Base-by-base conservation (phyloP, 1,140 invertebrate genomes). In the Leptinotarsa lineolata region DNA sequence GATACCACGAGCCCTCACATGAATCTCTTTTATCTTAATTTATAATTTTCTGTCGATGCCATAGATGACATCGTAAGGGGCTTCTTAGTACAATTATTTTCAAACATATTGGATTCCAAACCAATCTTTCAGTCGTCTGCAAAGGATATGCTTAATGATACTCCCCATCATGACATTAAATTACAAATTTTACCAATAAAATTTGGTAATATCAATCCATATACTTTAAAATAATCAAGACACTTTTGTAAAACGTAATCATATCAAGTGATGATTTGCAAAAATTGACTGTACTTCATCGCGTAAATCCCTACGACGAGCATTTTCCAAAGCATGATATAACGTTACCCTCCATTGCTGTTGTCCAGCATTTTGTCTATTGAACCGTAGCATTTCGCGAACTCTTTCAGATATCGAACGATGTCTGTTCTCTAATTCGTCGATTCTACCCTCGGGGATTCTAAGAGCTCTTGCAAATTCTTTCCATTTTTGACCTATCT, bases 401-500 rank as follows among this genome's bases (percentile, higher is more conserved):
- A 68, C 60, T 15, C 66, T 71, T 58, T 66, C 64, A 66, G 22
- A 24, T 6, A 66, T 39, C 4, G 12, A 13, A 39, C n/a, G 24
- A 21, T 21, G n/a, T 22, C 70, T 30, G 16, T 15, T 18, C n/a
- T 54, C 48, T 15, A 80, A 60, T 11, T 70, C 44, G 58, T 80
- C 79, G 71, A 78, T 79, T 13, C 61, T 11, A 13, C 78, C 76
- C 72, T 79, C 76, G 13, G 45, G 20, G 18, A 79, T 54, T 18
- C 21, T 11, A 22, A 79, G 60, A 20, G 64, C 72, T 54, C 76
- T 48, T 20, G 78, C 78, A 6, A 79, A 72, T 58, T 79, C 74
- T 13, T 66, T 73, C 78, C 78, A 79, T 46, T 74, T 72, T 30
- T 59, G 18, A 12, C 78, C 78, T 15, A 79, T 78, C 11, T 75